Percentiles rank a stretch among this genome's conserved stretches.
These are phyloP conservation scores for Charanyca ferruginea DNA, from an alignment of 2,888 invertebrate species.

Conservation along the genomic window DNA sequence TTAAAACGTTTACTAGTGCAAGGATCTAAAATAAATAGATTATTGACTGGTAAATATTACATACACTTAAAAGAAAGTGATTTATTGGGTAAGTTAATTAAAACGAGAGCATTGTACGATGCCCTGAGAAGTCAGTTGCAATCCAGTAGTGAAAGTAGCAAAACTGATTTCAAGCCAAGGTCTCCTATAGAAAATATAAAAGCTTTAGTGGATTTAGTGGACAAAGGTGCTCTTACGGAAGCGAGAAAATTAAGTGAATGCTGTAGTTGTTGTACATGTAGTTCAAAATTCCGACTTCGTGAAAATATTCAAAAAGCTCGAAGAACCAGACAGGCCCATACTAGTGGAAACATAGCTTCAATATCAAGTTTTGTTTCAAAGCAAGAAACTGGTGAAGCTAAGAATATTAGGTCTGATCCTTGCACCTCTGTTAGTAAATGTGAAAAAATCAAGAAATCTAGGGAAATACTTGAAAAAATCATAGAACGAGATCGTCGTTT, in stretches of 20 bases:
- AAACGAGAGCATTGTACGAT: slow-evolving; percentile 79
- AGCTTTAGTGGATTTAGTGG: slow-evolving; percentile 72
- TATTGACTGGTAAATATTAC: slow-evolving; percentile 71
- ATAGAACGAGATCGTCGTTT: slow-evolving; percentile 4
- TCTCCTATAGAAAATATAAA: slow-evolving; percentile 38
- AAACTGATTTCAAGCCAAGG: slow-evolving; percentile 61
- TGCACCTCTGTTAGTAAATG: slow-evolving; percentile 74
- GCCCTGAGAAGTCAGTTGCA: slow-evolving; percentile 74
- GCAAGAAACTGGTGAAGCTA: slow-evolving; percentile 63
- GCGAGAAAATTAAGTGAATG: slow-evolving; percentile 70
- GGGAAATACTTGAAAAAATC: slow-evolving; percentile 54
- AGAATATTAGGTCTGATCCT: slow-evolving; percentile 77
- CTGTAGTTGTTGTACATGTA: slow-evolving; percentile 78
- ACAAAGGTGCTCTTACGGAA: slow-evolving; percentile 69
- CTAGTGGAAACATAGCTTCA: slow-evolving; percentile 48
- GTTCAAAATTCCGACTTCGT: slow-evolving; percentile 59
- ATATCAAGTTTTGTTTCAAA: slow-evolving; percentile 62
- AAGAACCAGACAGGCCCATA: slow-evolving; percentile 53
- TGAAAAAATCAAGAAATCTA: slow-evolving; percentile 61
- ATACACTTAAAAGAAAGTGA: slow-evolving; percentile 76
- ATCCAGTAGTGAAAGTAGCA: slow-evolving; percentile 69
- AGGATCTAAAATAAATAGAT: slow-evolving; percentile 73
- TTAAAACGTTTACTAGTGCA: slow-evolving; percentile 64
- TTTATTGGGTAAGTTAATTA: slow-evolving; percentile 74
- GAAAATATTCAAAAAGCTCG: slow-evolving; percentile 52